Conservation (phyloP, 2,888 invertebrate genomes). For the Lepidocyrtoides sp. region DNA sequence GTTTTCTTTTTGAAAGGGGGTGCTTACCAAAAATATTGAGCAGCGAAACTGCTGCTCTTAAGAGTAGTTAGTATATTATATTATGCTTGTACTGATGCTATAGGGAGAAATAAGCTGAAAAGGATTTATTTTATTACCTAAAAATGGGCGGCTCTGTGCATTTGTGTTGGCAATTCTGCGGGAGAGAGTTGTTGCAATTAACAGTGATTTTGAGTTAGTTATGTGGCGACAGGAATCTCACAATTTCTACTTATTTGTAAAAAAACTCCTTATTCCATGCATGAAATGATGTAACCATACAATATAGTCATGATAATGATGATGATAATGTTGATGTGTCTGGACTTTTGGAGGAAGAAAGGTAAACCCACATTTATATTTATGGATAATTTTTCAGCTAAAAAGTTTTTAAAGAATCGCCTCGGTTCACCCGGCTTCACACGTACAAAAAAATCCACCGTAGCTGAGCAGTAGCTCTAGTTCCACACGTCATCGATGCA, state of each 20-base stretch:
- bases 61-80: neutral
- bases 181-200: conserved; percentile 76
- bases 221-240: conserved; percentile 73
- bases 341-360: conserved; percentile 32
- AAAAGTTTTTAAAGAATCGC: conserved; percentile 12
- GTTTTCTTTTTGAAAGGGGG: conserved; percentile 13
- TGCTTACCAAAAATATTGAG: conserved; percentile 18
- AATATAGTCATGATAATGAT: conserved; percentile 55
- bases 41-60: neutral
- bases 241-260: conserved; percentile 41
- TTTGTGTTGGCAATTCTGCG: conserved; percentile 73
- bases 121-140: conserved; percentile 69
- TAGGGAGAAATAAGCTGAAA: conserved; percentile 18
- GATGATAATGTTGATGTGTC: conserved; percentile 46
- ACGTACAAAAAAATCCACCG: too few species aligned
- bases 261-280: conserved; percentile 48
- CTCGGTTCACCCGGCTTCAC: neutral
- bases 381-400: conserved; percentile 52
- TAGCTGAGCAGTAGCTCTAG: neutral
- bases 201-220: conserved; percentile 75
- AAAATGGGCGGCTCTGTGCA: conserved; percentile 64
- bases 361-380: conserved; percentile 59
- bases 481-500: neutral
- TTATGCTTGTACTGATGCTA: neutral
- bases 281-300: conserved; percentile 44